These are phyloP conservation scores for Sanderia malayensis DNA, from an alignment of 30 jellyfish, hydroid and myxozoan species.

Conservation along the genomic window DNA sequence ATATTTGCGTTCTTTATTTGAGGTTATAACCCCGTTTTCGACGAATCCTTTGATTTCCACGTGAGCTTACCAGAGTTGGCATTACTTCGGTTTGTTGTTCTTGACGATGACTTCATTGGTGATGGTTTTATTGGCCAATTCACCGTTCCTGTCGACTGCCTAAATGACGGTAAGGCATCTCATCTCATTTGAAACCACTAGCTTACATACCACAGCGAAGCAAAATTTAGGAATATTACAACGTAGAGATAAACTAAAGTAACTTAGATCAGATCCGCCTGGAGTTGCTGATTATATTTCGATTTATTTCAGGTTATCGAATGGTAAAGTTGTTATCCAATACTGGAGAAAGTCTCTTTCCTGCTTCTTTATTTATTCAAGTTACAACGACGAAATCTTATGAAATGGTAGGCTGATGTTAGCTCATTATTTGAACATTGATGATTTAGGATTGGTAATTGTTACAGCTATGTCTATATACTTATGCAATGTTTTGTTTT, in stretches of 20 bases:
- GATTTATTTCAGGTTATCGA: slow-evolving; percentile 71
- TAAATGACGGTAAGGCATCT: no score
- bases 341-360: slow-evolving; percentile 74
- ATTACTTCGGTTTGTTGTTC: slow-evolving; percentile 85
- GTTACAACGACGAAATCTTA: slow-evolving; percentile 58
- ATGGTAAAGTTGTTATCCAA: slow-evolving; percentile 75
- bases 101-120: slow-evolving; percentile 98
- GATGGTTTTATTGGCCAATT: slow-evolving; percentile 97
- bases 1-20: not conserved
- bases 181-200: no score
- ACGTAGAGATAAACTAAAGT: no score
- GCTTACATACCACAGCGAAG: no score
- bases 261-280: no score
- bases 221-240: no score
- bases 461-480: no score
- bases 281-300: no score
- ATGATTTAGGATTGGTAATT: no score
- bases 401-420: slow-evolving; percentile 91
- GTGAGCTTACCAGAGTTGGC: slow-evolving; percentile 94
- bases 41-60: slow-evolving; percentile 92
- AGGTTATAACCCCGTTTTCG: slow-evolving; percentile 85
- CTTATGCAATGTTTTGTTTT: not conserved
- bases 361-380: slow-evolving; percentile 92
- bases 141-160: slow-evolving; percentile 92
- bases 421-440: no score